phyloP scores from a whole-genome alignment of 2,888 invertebrate genomes.

The Arge pagana region DNA sequence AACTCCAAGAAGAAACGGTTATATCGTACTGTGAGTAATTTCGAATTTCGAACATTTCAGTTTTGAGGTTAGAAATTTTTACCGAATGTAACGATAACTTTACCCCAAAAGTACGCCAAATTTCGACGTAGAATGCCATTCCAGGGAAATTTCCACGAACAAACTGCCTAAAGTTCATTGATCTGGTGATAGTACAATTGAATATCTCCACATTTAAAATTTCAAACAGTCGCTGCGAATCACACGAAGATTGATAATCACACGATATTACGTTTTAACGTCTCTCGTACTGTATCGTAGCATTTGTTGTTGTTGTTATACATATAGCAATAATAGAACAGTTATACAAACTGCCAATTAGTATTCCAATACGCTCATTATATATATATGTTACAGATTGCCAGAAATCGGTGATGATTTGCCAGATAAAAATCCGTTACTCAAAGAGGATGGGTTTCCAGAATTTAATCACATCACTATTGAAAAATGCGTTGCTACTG shows the following conservation, averaged over 20 bases:
- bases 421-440: slow-evolving; percentile 73
- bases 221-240: not conserved
- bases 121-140: too few relatives aligned
- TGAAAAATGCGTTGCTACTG: slow-evolving; percentile 82
- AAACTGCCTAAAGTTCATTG: too few relatives aligned
- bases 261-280: slow-evolving; percentile 6
- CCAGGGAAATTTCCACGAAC: too few relatives aligned
- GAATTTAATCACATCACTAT: slow-evolving; percentile 81
- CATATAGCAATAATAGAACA: too few relatives aligned
- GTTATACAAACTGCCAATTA: too few relatives aligned
- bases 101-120: too few relatives aligned
- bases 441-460: slow-evolving; percentile 76
- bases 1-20: slow-evolving; percentile 63
- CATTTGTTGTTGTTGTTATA: too few relatives aligned
- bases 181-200: too few relatives aligned
- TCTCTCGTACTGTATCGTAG: too few relatives aligned
- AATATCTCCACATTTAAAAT: too few relatives aligned
- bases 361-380: not conserved
- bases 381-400: slow-evolving; percentile 61
- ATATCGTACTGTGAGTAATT: slow-evolving; percentile 71
- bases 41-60: not conserved
- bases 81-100: not conserved
- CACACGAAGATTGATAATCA: too few relatives aligned
- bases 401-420: slow-evolving; percentile 85
- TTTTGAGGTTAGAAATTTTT: slow-evolving; percentile 33